Evolutionary conservation across 2,113 vertebrate genomes (phyloP).

Genomic region (Erythrolamprus reginae): DNA sequence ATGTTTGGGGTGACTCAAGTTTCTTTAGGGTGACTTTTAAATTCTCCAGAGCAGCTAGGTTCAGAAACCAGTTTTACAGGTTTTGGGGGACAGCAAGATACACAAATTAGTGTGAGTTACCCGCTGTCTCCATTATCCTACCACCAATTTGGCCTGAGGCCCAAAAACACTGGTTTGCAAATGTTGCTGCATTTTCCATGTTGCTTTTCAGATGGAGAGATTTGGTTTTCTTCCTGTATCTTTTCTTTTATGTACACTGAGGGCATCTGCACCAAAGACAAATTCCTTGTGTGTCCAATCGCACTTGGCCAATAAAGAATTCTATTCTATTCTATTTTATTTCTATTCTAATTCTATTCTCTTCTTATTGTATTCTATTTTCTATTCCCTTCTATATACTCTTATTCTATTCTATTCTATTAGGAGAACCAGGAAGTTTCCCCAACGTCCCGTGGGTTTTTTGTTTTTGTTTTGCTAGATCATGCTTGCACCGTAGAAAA

Average conservation of each 20-base stretch:
- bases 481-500: background rate
- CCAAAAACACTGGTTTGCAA: background rate
- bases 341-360: too few species aligned
- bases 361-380: too few species aligned
- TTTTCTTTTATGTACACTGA: too few species aligned
- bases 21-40: background rate
- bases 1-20: background rate
- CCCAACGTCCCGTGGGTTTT: too few species aligned
- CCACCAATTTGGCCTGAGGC: background rate
- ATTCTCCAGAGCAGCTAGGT: background rate
- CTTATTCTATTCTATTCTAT: too few species aligned
- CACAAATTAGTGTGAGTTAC: background rate
- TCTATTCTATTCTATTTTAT: too few species aligned
- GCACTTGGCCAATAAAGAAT: too few species aligned
- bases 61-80: constrained; percentile 27
- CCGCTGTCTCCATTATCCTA: background rate
- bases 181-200: background rate
- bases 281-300: too few species aligned
- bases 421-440: background rate
- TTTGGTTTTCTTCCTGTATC: background rate
- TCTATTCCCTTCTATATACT: too few species aligned
- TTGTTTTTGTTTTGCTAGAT: background rate
- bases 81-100: background rate
- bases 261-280: too few species aligned
- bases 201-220: background rate